A percentile compares a stretch with the other conserved stretches of the same genome.
Evolutionary conservation across 2,888 invertebrate genomes (phyloP).

Genomic region (Ennomos quercinarius): DNA sequence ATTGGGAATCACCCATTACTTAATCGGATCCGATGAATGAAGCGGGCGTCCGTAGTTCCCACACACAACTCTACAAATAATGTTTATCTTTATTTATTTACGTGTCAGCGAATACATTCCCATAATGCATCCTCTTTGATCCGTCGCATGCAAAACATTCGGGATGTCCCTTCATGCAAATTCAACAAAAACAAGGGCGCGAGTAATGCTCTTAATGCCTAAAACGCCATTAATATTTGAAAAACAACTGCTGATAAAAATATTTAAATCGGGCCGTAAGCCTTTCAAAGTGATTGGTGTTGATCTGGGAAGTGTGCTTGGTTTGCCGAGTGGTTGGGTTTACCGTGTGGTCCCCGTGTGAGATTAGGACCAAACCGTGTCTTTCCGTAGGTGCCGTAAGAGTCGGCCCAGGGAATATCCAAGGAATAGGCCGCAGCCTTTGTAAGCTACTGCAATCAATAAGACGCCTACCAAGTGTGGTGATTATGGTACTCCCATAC

Average conservation of each 20-base stretch:
- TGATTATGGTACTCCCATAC: not conserved
- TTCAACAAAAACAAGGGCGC: slow-evolving; percentile 77
- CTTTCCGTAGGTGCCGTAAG: too few species aligned
- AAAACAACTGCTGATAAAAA: slow-evolving; percentile 80
- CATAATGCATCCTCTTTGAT: slow-evolving; percentile 71
- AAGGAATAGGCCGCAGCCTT: too few species aligned
- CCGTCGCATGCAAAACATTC: slow-evolving; percentile 67
- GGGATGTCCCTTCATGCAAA: slow-evolving; percentile 30
- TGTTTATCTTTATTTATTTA: slow-evolving; percentile 82
- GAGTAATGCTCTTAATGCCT: slow-evolving; percentile 78
- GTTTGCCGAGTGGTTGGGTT: too few species aligned
- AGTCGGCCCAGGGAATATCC: too few species aligned
- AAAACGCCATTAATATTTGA: slow-evolving; percentile 82
- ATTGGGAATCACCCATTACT: slow-evolving; percentile 18
- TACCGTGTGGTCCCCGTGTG: too few species aligned
- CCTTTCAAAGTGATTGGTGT: slow-evolving; percentile 43
- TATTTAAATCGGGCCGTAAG: slow-evolving; percentile 66
- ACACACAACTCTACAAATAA: slow-evolving; percentile 40
- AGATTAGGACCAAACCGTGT: too few species aligned
- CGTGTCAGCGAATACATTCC: slow-evolving; percentile 78
- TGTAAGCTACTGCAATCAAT: not conserved
- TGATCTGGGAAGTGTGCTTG: slow-evolving; percentile 31
- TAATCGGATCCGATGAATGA: slow-evolving; percentile 34
- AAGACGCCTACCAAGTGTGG: slow-evolving; percentile 1
- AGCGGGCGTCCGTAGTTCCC: slow-evolving; percentile 37